Conservation (phyloP, 1,140 invertebrate species). For the Pteromalus puparum region DNA sequence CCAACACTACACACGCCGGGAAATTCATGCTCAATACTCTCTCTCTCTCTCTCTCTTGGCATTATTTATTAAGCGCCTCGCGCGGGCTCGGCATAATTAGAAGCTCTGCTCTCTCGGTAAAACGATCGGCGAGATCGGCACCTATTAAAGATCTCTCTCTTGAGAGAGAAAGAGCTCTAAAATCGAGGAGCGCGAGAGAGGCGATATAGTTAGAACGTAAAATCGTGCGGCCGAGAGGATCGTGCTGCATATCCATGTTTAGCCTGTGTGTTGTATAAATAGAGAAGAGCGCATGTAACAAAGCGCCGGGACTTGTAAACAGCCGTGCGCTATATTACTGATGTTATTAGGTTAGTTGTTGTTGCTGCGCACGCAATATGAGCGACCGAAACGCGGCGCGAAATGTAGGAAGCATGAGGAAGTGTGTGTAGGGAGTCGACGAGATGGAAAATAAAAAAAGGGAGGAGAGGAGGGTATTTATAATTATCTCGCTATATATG, state of each 20-base stretch:
- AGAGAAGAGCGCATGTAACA: no score
- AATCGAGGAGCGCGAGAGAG: neutral
- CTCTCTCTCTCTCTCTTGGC: neutral
- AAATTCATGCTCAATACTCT: neutral
- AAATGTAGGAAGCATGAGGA: neutral
- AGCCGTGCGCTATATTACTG: no score
- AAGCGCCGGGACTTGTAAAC: no score
- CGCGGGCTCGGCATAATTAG: slow-evolving; percentile 28
- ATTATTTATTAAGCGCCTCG: slow-evolving; percentile 20
- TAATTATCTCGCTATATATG: no score
- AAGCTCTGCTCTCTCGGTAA: slow-evolving; percentile 5
- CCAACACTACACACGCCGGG: neutral
- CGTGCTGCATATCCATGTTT: neutral
- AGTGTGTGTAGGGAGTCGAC: neutral
- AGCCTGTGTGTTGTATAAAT: no score
- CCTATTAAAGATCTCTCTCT: slow-evolving; percentile 27
- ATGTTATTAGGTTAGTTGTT: no score
- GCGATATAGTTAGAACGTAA: slow-evolving; percentile 10
- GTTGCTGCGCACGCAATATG: no score
- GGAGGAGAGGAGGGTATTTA: no score
- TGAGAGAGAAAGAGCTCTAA: no score
- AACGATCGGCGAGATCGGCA: slow-evolving; percentile 17
- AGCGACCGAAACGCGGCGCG: no score
- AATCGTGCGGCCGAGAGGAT: slow-evolving; percentile 1
- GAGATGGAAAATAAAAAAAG: neutral